Conservation (phyloP, 2,113 vertebrate species). For the Paralichthys olivaceus region DNA sequence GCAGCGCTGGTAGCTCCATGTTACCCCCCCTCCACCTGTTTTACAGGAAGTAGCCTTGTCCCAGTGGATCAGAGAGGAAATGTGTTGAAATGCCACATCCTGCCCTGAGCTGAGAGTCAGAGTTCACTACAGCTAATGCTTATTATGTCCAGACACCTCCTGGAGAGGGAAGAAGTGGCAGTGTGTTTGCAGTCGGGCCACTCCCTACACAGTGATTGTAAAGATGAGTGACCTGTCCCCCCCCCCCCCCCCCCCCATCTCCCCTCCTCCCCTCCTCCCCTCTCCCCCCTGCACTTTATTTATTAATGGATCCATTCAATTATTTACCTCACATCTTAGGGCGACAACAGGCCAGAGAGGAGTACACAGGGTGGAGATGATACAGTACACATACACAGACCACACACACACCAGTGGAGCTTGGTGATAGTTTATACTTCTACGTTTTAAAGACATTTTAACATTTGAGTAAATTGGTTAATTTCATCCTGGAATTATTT, state of each 20-base stretch:
- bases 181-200: constrained; percentile 51
- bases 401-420: constrained; percentile 21
- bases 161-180: constrained; percentile 21
- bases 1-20: constrained; percentile 32
- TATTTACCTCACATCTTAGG: constrained; percentile 78
- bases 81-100: constrained; percentile 73
- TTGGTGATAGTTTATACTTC: constrained; percentile 15
- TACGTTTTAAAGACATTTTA: not conserved
- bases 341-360: constrained; percentile 64
- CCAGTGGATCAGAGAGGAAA: constrained; percentile 67
- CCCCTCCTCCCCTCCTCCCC: not conserved
- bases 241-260: constrained; percentile 12
- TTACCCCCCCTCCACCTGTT: constrained; percentile 71
- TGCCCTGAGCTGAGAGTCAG: constrained; percentile 51
- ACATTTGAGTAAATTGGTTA: no score
- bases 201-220: constrained; percentile 69
- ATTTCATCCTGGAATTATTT: not conserved
- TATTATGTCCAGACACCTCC: constrained; percentile 68
- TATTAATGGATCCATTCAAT: constrained; percentile 83
- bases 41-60: constrained; percentile 71
- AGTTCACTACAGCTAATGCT: constrained; percentile 60
- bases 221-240: constrained; percentile 72
- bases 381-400: constrained; percentile 33
- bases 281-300: constrained; percentile 73
- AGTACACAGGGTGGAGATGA: constrained; percentile 57